Evolutionary conservation across 2,113 vertebrate species (phyloP), one percentile per base, ranked within the genome.

Genomic region (Leucopternis melanops): DNA sequence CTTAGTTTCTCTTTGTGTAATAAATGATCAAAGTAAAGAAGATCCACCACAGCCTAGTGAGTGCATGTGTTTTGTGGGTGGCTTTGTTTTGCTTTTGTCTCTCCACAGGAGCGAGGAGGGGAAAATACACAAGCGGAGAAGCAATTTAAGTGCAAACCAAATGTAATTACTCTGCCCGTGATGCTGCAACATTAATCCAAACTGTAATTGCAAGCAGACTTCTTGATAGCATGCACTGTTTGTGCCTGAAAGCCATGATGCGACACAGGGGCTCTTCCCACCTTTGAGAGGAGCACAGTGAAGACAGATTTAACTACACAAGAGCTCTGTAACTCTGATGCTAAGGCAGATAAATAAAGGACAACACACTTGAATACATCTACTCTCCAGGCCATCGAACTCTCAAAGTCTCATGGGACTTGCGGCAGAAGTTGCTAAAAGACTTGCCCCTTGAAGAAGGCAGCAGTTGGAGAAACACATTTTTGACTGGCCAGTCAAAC

Each of bases 51-150:
- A 97, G 92, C 70, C 62, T 66, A 72, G 38, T 13, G 52, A 79
- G 42, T 4, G 23, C 84, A 89, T 82, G 50, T 78, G 79, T 96
- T 93, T 86, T 94, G 93, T 95, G 93, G 78, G 95, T 94, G 87
- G 91, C 78, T 95, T 94, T 94, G 91, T 93, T 95, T 97, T 88
- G 84, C 38, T 97, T 94, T 90, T 94, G 55, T 90, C 79, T 96
- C 91, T 93, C 91, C 42, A 3, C 11, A 27, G 87, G 87, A 92
- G 40, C 0, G 27, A 93, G 87, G 45, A 95, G 87, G 71, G 67
- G 74, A 91, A 94, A 86, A 94, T 57, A 92, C 74, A 83, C 47
- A 85, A 87, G 79, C 1, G 0, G 74, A 95, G 47, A 85, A 88
- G 62, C 38, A 94, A 88, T 85, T 85, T 55, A 50, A 97, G 92